Base-by-base conservation (phyloP, 2,113 vertebrate species). In the Prochilodus magdalenae region DNA sequence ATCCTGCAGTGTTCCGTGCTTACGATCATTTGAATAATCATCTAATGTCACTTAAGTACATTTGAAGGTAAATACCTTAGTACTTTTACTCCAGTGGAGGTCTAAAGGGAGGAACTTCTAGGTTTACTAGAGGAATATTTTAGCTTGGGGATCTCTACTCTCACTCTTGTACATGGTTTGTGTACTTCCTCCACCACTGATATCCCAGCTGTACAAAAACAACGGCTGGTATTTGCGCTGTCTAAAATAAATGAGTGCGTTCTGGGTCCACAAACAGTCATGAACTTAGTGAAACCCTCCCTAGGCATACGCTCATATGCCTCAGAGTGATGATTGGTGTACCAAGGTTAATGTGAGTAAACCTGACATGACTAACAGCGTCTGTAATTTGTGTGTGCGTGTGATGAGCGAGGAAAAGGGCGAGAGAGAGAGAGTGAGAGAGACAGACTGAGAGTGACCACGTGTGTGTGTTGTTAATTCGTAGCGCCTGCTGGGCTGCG, bases 251-350 rank as follows among this genome's bases (percentile, higher is more conserved):
- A 60, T 36, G 66, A 2, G 40, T 60, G 51, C 53, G 24, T 62
- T 66, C 57, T 57, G 55, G 47, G 36, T 53, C 53, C 47, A 71
- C 20, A 55, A 55, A 22, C 53, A 80, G 79, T 73, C 79, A 11
- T 65, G 70, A 73, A 65, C 79, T 80, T 53, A 63, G 55, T 47
- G 55, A 16, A 55, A 55, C 18, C 53, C 53, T 55, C 53, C 53
- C 53, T 55, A 2, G 53, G 53, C 53, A 55, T 22, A 80, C 27
- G 71, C 57, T 62, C 40, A 65, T 80, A 59, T 51, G 49, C 26
- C 8, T 27, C 70, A 73, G 51, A 26, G 79, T 65, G 70, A 80
- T 65, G 79, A 65, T 73, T 44, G 13, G 16, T 60, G 62, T 81
- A 44, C 15, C 65, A 74, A 69, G 62, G 49, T 73, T 80, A 65